These are phyloP conservation scores for Epicampocera succincta DNA, from an alignment of 2,888 invertebrate species.

Conservation along the genomic window DNA sequence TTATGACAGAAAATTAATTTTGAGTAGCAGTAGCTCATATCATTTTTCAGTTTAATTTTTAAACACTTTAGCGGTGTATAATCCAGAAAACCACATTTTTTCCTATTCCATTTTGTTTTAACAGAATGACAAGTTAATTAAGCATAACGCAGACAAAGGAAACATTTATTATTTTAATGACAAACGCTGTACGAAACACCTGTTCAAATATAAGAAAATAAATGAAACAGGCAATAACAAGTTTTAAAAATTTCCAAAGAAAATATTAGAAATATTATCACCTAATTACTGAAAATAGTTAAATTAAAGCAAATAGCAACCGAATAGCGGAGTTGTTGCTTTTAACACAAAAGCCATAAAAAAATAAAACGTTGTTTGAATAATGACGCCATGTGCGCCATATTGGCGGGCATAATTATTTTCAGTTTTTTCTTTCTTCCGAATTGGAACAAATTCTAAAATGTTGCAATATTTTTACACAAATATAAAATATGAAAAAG, in stretches of 20 bases:
- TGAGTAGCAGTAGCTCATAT: too few relatives aligned
- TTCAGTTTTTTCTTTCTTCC: constrained; percentile 31
- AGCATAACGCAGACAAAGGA: constrained; percentile 51
- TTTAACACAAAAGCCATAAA: constrained; percentile 30
- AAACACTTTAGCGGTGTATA: background rate
- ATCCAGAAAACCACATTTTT: constrained; percentile 6
- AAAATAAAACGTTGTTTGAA: constrained; percentile 47
- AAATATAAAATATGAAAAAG: constrained; percentile 22
- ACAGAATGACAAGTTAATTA: constrained; percentile 58
- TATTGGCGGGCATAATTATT: constrained; percentile 69
- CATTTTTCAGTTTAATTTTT: too few relatives aligned
- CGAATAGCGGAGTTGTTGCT: constrained; percentile 31
- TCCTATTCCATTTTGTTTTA: constrained; percentile 17
- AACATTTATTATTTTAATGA: constrained; percentile 35
- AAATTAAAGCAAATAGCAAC: constrained; percentile 63
- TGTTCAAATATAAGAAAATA: constrained; percentile 53
- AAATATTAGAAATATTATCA: constrained; percentile 64
- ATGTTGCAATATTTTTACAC: constrained; percentile 14
- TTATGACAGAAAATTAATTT: too few relatives aligned
- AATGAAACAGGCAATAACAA: constrained; percentile 26
- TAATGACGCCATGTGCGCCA: constrained; percentile 68
- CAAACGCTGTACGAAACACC: constrained; percentile 48
- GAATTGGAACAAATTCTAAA: constrained; percentile 27
- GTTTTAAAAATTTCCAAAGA: constrained; percentile 9
- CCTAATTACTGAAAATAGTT: constrained; percentile 62